These are phyloP conservation scores for Etheostoma spectabile DNA, from an alignment of 2,113 vertebrate species.

Conservation along the genomic window DNA sequence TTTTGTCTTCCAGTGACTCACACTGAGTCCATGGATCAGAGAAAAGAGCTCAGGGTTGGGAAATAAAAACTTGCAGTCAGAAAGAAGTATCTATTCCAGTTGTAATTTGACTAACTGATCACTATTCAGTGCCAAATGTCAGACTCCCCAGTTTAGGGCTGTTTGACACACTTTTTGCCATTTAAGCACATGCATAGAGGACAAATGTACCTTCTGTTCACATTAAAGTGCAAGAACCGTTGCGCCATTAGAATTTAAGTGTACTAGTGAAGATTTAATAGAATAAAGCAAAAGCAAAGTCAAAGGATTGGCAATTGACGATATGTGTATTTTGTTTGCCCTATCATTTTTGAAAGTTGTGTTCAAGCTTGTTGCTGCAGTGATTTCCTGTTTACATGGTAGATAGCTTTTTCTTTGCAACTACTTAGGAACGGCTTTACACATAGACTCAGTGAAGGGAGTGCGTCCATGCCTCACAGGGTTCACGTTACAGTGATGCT, in stretches of 20 bases:
- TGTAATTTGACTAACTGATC: slow-evolving; percentile 41
- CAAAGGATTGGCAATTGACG: background rate
- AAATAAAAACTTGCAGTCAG: slow-evolving; percentile 7
- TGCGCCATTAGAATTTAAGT: background rate
- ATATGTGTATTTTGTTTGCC: background rate
- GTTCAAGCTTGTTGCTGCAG: background rate
- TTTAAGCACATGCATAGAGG: slow-evolving; percentile 7
- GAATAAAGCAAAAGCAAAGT: background rate
- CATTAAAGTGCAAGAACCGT: too few species aligned
- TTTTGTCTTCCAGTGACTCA: slow-evolving; percentile 79
- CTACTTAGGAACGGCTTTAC: background rate
- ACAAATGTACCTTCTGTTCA: background rate
- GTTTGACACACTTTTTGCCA: background rate
- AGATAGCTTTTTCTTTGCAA: background rate
- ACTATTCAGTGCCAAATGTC: slow-evolving; percentile 36
- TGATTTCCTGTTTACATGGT: background rate
- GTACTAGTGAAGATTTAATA: background rate
- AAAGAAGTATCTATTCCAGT: slow-evolving; percentile 23
- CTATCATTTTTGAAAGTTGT: background rate
- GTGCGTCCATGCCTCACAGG: slow-evolving; percentile 16
- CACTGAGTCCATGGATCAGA: slow-evolving; percentile 44
- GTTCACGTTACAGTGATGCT: slow-evolving; percentile 37
- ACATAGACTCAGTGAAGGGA: background rate
- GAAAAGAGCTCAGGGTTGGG: background rate
- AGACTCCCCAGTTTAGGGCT: slow-evolving; percentile 10